phyloP scores from a whole-genome alignment of 1,140 invertebrate genomes.

The Galendromus occidentalis region DNA sequence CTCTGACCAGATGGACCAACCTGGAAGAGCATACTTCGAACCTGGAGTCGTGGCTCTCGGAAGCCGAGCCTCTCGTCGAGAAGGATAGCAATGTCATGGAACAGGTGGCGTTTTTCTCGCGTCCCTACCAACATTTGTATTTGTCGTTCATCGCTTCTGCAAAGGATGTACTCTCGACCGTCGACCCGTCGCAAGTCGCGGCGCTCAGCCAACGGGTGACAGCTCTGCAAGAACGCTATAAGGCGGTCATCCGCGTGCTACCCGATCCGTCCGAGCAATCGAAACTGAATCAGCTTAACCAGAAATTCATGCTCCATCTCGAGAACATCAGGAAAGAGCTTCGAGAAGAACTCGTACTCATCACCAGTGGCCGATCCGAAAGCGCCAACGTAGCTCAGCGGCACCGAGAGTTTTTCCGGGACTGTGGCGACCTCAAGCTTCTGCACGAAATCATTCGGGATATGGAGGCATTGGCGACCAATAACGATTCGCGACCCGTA shows the following conservation, averaged over 20 bases:
- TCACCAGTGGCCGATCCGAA: background rate
- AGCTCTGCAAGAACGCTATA: background rate
- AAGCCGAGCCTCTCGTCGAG: conserved; percentile 54
- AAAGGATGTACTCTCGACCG: conserved; percentile 7
- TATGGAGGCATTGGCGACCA: background rate
- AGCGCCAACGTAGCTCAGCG: conserved; percentile 3
- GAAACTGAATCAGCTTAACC: conserved; percentile 20
- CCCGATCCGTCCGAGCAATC: background rate
- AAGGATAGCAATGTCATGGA: conserved; percentile 60
- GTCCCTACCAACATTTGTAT: conserved; percentile 5
- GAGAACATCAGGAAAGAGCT: conserved; percentile 75
- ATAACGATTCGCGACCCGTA: background rate
- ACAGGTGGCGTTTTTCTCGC: conserved; percentile 42
- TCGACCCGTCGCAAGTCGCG: background rate
- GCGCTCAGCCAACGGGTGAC: background rate
- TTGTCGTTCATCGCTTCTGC: conserved; percentile 1
- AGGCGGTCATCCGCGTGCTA: background rate
- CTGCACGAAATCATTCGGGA: background rate
- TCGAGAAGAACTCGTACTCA: conserved; percentile 29
- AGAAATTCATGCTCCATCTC: conserved; percentile 57
- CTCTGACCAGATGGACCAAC: conserved; percentile 59
- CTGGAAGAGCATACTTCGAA: conserved; percentile 53
- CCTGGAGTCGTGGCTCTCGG: conserved; percentile 62
- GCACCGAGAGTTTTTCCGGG: background rate
- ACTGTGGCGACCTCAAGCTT: conserved; percentile 1